Base-by-base conservation (phyloP, 2,888 invertebrate species). In the Ceramica pisi region DNA sequence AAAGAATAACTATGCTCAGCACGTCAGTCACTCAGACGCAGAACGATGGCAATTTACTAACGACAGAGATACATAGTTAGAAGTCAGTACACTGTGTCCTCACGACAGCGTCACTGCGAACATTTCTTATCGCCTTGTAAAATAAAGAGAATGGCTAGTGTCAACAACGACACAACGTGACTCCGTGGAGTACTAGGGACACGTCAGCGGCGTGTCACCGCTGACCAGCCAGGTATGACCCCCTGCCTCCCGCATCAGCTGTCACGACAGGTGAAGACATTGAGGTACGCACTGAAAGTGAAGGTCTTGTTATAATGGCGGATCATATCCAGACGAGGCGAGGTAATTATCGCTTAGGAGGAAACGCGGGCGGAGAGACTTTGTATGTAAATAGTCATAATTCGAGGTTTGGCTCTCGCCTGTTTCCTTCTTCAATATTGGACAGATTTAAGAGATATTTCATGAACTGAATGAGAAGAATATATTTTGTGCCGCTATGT, bases 61-160 rank as follows among this genome's bases (percentile, higher is more conserved):
- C 69, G 67, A 70, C 67, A 71, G 72, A 76, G 72, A 70, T 68
- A 77, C 73, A 77, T 75, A 75, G 57, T 66, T 72, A 76, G 67
- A 66, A 77, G 63, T 81, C 76, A 67, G 41, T 71, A 70, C 51
- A 70, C 59, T 63, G 67, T 62, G 48, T 77, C 66, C 67, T 69
- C 78, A 81, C 68, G 78, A 53, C 60, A 70, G 64, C 79, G 72
- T 72, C 80, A 76, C 46, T 69, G 71, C 69, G 51, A 78, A 63
- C 80, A 82, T 80, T 81, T 82, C 81, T 82, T 82, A 85, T 83
- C 82, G 67, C 70, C 62, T 74, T 67, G 79, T 78, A 75, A 82
- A 84, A 74, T 76, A 69, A 78, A 75, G 79, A 83, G 75, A 88
- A 88, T 85, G 73, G 68, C 65, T 85, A 85, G 63, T 84, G 84